phyloP scores from a whole-genome alignment of 2,113 vertebrate species.

The Eulemur macaco region DNA sequence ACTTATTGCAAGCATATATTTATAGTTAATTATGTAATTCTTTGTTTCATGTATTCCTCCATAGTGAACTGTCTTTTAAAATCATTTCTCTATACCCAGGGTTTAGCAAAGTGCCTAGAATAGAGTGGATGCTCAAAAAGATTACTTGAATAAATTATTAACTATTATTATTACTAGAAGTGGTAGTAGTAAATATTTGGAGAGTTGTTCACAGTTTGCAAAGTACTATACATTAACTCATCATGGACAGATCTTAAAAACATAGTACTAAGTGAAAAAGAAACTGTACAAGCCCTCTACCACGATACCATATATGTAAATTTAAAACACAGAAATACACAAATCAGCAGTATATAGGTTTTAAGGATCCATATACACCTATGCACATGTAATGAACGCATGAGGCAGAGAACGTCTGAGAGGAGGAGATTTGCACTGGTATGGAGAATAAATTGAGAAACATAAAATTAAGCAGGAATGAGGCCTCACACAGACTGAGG shows the following conservation, averaged over 20 bases:
- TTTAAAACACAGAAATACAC: neutral
- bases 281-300: neutral
- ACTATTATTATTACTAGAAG: neutral
- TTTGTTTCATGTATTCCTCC: neutral
- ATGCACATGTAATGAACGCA: neutral
- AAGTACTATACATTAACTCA: neutral
- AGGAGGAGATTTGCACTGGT: neutral
- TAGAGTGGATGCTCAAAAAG: neutral
- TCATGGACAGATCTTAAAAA: neutral
- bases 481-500: neutral
- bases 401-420: neutral
- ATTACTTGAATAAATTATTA: neutral
- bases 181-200: neutral
- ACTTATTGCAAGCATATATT: neutral
- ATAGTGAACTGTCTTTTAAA: neutral
- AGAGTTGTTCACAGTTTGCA: neutral
- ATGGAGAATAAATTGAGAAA: neutral
- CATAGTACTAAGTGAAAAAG: neutral
- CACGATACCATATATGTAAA: neutral
- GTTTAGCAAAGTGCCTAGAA: neutral
- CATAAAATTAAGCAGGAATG: neutral
- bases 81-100: neutral
- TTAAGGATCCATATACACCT: neutral
- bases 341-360: neutral
- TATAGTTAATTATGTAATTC: neutral